A percentile compares a stretch with the other conserved stretches of the same genome.
Evolutionary conservation across 2,113 vertebrate genomes (phyloP).

Genomic region (Xenopus laevis): DNA sequence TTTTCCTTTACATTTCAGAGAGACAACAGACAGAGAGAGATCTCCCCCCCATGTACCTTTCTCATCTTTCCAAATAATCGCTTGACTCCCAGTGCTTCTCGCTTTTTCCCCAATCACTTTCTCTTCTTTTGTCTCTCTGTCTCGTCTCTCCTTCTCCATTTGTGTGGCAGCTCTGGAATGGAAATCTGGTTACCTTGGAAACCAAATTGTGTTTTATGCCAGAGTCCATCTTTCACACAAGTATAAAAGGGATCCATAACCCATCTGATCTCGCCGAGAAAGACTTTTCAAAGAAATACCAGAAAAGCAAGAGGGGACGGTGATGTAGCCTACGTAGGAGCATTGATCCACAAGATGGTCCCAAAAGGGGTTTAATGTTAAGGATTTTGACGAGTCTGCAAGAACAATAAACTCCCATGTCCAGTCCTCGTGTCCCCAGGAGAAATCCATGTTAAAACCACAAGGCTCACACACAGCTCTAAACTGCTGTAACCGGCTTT

Average conservation of each 20-base stretch:
- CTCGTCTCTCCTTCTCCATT: conserved; percentile 12
- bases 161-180: conserved; percentile 21
- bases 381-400: background rate
- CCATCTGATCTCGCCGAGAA: conserved; percentile 27
- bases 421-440: background rate
- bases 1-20: too few relatives aligned
- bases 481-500: background rate
- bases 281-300: conserved; percentile 21
- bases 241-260: conserved; percentile 30
- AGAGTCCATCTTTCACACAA: conserved; percentile 18
- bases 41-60: background rate
- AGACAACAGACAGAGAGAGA: background rate
- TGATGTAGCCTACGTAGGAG: conserved; percentile 5
- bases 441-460: background rate
- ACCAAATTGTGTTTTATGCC: conserved; percentile 28
- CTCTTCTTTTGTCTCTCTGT: conserved; percentile 15
- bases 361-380: background rate
- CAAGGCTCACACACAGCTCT: background rate
- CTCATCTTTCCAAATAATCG: background rate
- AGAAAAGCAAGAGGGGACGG: conserved; percentile 5
- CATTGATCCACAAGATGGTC: background rate
- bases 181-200: conserved; percentile 35
- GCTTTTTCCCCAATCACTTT: conserved; percentile 13
- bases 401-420: background rate
- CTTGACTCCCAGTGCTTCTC: conserved; percentile 4